Base-by-base conservation (phyloP, 2,888 invertebrate species). In the Drosophila longiperda region DNA sequence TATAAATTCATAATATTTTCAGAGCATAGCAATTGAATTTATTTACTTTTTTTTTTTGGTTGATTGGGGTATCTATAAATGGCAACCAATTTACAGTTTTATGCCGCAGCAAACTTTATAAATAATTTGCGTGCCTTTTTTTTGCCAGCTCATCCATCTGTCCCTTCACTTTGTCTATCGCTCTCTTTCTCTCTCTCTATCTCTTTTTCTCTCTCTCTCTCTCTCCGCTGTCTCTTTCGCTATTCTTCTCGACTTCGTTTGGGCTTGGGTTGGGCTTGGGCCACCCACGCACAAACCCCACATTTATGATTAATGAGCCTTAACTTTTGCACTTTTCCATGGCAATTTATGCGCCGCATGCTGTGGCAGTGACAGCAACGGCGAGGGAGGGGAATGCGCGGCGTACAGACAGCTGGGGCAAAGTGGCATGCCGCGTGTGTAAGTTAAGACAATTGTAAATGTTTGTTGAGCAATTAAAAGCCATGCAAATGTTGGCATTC, bases 241-340 rank as follows among this genome's bases (percentile, higher is more conserved):
- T 54, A 7, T 45, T 20, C 29, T 23, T 15, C 42, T 58, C 29
- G 2, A n/a, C 3, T 40, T 20, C n/a, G 23, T 33, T 50, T 17
- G 17, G 17, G 12, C 9, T 26, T 36, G 34, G 53, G 34, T 6
- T 23, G 34, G 17, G 54, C 23, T n/a, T 12, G 53, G 49, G 45
- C 59, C 74, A 78, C 82, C 83, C 82, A 83, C 82, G 61, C 71
- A 34, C 64, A 59, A 76, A 83, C 71, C 83, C 74, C 70, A 80
- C 67, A 84, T 87, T 88, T 86, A 87, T 87, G 87, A 87, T 87
- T 87, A 87, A 87, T 87, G 87, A 88, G 87, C 87, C 85, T 88
- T 83, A 87, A 87, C 87, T 87, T 88, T 87, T 88, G 87, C 87
- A 88, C 87, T 87, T 87, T 68, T 78, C 65, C 75, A 66, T 75